Percentiles rank a stretch among this genome's conserved stretches.
Conservation (phyloP, 2,797 vertebrate species). For the Mus spretus region DNA sequence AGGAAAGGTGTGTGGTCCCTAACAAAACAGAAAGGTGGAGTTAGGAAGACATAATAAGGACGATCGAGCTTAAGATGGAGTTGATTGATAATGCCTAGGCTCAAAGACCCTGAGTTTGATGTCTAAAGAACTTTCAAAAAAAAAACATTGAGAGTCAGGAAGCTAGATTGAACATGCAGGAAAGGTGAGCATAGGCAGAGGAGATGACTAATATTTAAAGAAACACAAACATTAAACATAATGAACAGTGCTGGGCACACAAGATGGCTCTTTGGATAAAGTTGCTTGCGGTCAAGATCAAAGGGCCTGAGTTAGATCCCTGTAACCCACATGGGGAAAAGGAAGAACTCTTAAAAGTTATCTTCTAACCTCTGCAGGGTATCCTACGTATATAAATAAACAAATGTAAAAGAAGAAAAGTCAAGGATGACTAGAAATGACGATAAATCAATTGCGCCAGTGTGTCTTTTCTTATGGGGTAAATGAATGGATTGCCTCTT, state of each 20-base stretch:
- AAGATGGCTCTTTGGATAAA: too few relatives aligned
- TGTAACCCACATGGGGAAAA: background rate
- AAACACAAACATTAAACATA: slow-evolving; percentile 31
- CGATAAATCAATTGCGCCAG: background rate
- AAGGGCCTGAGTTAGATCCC: background rate
- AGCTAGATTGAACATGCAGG: background rate
- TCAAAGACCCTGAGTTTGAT: background rate
- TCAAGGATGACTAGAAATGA: background rate
- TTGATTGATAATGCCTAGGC: background rate
- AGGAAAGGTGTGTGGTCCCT: background rate
- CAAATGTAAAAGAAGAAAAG: background rate
- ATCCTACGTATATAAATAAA: background rate
- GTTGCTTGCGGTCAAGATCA: too few relatives aligned
- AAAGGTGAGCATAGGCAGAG: background rate
- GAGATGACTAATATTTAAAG: slow-evolving; percentile 4
- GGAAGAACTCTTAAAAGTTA: background rate
- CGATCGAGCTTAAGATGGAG: background rate
- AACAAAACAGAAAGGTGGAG: background rate
- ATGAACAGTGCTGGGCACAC: background rate
- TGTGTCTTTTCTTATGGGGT: background rate
- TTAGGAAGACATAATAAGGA: background rate
- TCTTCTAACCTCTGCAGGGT: background rate
- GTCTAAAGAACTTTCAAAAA: background rate
- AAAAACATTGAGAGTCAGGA: background rate
- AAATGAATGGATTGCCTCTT: slow-evolving; percentile 6